Evolutionary conservation across 2,888 invertebrate species (phyloP), one percentile per base, ranked within the genome.

Genomic region (Ophion obscuratus): DNA sequence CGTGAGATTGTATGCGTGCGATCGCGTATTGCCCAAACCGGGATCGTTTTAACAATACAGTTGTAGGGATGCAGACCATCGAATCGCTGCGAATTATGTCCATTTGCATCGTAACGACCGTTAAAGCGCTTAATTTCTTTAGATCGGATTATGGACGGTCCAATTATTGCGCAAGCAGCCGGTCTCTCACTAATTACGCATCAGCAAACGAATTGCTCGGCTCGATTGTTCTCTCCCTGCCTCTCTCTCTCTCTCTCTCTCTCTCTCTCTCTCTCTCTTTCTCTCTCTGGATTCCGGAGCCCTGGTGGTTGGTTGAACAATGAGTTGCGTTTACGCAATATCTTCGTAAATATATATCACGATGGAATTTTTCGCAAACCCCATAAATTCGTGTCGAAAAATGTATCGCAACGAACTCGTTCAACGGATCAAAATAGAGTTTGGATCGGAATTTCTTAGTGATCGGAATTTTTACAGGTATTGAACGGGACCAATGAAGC

Each of bases 51-150:
- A 73, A 61, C 64, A 74, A 66, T 53, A 62, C 67, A 53, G 66
- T 36, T 20, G 40, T 66, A 17, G 47, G 31, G 71, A 44, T 73
- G 68, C 59, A 17, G 78, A 53, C 53, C 68, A 81, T 78, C 67
- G 74, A 66, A 74, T 77, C 44, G 53, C 61, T 27, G 53, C 74
- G 78, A 81, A 83, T 85, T 81, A 84, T 81, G 83, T 88, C 71
- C 82, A 89, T 89, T 88, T 86, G 83, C 88, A 88, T 87, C 76
- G 84, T 85, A 87, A 88, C 79, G 88, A 88, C 80, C 80, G 74
- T 83, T 83, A 83, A 87, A 84, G 81, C 87, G 78, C 81, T 87
- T 89, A 87, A 88, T 87, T 87, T 86, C 88, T 84, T 86, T 61
- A 53, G 67, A 85, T 83, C 67, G 83, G 81, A 87, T 88, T 87